Evolutionary conservation across 1,140 invertebrate genomes (phyloP), one percentile per base, ranked within the genome.

Genomic region (Bilobella aurantiaca): DNA sequence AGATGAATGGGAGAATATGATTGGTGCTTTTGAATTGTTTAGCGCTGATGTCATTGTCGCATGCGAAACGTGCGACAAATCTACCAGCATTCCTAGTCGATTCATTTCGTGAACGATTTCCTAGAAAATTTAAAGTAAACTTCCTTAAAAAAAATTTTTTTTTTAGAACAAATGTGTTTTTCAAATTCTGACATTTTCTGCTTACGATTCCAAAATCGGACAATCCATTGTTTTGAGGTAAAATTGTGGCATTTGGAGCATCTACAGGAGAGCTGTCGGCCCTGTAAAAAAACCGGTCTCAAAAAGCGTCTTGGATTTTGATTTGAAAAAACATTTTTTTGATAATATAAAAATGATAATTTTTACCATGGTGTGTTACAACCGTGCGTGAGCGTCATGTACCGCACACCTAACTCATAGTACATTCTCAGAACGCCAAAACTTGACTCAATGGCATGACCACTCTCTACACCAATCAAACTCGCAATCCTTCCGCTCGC

Each of bases 1-100:
- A 0, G 80, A 82, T 1, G 84, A 85, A 75, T 87, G 85, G 8
- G 84, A 85, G 72, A 83, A 87, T 47, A 86, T 85, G 12, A 86
- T 79, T 0, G 85, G 85, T 1, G 85, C 83, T 29, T 72, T 74
- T 1, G 81, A 75, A 1, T 77, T 68, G 2, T 71, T 64, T 0
- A 86, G 74, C 12, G 80, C 81, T 31, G 80, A 75, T 28, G 75
- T 74, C 59, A 62, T 62, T 8, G 76, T 57, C 79, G 42, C 62
- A 12, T 60, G 75, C 0, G 83, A 83, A 3, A 84, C 83, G 72
- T 86, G 85, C 0, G 83, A 81, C 23, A 86, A 71, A 73, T 86
- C 85, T 0, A 86, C 77, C 73, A 86, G 72, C 82, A 86, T 85
- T 42, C 85, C 85, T 0, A 86, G 68, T 34, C 84, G 76, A 73